phyloP scores from a whole-genome alignment of 64 coral and sea anemone species.

The Montipora sp. region DNA sequence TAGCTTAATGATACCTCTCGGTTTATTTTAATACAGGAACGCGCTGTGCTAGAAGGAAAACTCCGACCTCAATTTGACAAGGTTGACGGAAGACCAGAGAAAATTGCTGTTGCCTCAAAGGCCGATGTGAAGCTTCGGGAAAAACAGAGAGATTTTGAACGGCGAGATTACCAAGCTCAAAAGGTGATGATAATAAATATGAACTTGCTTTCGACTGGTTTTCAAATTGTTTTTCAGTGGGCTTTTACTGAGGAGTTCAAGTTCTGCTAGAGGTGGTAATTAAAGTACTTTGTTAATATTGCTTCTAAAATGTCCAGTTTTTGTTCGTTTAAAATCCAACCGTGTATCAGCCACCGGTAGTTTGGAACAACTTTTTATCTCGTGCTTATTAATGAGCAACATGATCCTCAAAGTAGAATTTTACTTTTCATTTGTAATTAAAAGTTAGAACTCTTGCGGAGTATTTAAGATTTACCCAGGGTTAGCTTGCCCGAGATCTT shows the following conservation, averaged over 20 bases:
- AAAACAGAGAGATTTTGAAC: slow-evolving; percentile 65
- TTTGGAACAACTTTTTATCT: too few species aligned
- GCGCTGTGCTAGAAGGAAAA: slow-evolving; percentile 26
- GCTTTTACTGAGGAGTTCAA: background rate
- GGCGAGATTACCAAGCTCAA: slow-evolving; percentile 65
- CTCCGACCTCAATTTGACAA: slow-evolving; percentile 1
- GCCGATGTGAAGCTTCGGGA: slow-evolving; percentile 66
- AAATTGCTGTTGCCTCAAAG: background rate
- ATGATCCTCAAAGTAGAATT: too few species aligned
- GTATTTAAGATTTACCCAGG: too few species aligned
- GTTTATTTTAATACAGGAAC: background rate
- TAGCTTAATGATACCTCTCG: background rate
- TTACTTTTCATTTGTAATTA: too few species aligned
- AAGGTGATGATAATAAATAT: slow-evolving; percentile 32
- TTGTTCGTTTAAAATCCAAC: too few species aligned
- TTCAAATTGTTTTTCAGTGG: background rate
- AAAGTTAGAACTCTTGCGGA: too few species aligned
- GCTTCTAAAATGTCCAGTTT: too few species aligned
- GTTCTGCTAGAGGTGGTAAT: background rate
- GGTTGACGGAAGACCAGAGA: background rate
- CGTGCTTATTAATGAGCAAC: too few species aligned
- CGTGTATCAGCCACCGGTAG: background rate
- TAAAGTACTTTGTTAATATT: too few species aligned
- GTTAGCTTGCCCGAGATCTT: too few species aligned
- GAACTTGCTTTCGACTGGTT: background rate